Base-by-base conservation (phyloP, 2,888 invertebrate genomes). In the Leucophora obtusa region DNA sequence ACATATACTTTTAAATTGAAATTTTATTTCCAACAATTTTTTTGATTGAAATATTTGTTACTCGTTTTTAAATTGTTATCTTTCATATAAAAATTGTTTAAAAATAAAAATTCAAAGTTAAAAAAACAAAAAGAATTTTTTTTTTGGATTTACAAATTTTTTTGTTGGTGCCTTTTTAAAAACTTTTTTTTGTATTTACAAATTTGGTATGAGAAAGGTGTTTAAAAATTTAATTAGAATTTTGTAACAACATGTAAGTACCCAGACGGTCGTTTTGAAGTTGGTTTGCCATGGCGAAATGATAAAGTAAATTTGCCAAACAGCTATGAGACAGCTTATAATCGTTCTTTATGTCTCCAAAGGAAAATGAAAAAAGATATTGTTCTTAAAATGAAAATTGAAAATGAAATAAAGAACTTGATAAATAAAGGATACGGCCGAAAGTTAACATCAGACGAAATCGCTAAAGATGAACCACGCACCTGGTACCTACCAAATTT, bases 231-330 rank as follows among this genome's bases (percentile, higher is more conserved):
- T n/a, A n/a, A n/a, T n/a, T n/a, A n/a, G n/a, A n/a, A n/a, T n/a
- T n/a, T n/a, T n/a, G n/a, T n/a, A n/a, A n/a, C 58, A 8, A 82
- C 79, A 9, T 82, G 72, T 9, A 59, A 38, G 10, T 21, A 33
- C 17, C 1, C 5, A 28, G 14, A 21, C 11, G 11, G 11, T 33
- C 21, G 4, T 5, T 47, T 58, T 14, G 56, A 63, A 28, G 18
- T 62, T 10, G 54, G 72, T 7, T 24, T 72, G 18, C n/a, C 62
- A n/a, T 79, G 73, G 59, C 28, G 71, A 43, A 58, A 47, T 15
- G 75, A 54, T 9, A 47, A 75, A n/a, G 47, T 50, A 4, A n/a
- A 60, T 10, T 47, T 78, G 7, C 72, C 72, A 2, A 24, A 50
- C 14, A 71, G 77, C 24, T 77, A 60, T n/a, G n/a, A 18, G 0